Percentiles rank a stretch among this genome's conserved stretches.
phyloP scores from a whole-genome alignment of 2,113 vertebrate species.

The Monopterus albus region DNA sequence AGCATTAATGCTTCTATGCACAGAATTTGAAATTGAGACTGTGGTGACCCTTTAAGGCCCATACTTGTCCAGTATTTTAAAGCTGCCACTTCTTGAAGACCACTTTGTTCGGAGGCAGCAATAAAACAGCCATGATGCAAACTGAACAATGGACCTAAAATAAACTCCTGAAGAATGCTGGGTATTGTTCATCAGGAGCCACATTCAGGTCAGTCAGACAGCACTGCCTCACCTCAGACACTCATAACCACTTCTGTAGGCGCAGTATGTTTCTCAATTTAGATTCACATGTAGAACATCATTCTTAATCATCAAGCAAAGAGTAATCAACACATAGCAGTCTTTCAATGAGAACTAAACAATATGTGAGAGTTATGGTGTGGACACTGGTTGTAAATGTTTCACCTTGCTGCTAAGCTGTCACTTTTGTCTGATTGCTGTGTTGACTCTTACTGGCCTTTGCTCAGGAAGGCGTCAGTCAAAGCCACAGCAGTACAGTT shows the following conservation, averaged over 20 bases:
- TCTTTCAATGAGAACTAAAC: no score
- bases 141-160: neutral
- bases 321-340: no score
- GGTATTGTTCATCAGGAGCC: neutral
- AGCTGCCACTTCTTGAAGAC: neutral
- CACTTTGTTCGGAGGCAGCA: neutral
- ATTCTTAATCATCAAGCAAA: no score
- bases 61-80: neutral
- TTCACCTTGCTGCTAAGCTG: no score
- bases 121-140: neutral
- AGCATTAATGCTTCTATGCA: neutral
- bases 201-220: neutral
- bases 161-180: neutral
- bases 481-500: neutral
- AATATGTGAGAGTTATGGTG: no score
- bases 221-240: neutral
- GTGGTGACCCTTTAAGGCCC: neutral
- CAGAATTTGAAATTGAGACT: neutral
- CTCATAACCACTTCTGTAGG: neutral
- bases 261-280: neutral
- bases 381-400: no score
- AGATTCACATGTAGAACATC: no score
- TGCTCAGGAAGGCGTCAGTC: no score
- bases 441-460: neutral
- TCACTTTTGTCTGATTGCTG: no score